Evolutionary conservation across 2,797 vertebrate genomes (phyloP).

Genomic region (Pipistrellus pipistrellus): DNA sequence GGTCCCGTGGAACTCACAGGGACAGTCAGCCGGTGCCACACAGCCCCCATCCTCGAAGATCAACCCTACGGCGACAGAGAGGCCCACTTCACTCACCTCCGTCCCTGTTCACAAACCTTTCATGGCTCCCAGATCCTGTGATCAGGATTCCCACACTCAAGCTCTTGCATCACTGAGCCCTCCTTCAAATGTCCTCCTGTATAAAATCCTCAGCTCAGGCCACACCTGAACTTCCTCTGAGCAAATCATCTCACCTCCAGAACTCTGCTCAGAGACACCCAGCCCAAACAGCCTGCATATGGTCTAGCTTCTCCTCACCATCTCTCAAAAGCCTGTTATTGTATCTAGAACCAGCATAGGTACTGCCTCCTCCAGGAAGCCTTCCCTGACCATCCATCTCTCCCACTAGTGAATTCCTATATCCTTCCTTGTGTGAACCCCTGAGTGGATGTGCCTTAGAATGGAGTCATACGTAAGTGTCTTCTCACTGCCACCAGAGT

Average conservation of each 20-base stretch:
- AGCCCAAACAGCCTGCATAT: not conserved
- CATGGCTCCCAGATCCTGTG: not conserved
- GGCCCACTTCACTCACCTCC: not conserved
- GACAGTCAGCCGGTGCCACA: slow-evolving; percentile 93
- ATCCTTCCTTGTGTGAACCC: not conserved
- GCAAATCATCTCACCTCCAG: not conserved
- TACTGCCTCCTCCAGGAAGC: not conserved
- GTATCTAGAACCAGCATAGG: not conserved
- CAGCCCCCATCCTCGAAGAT: slow-evolving; percentile 94
- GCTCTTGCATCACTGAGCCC: not conserved
- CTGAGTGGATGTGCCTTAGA: not conserved
- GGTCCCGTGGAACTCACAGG: slow-evolving; percentile 95
- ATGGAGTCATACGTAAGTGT: too few species aligned
- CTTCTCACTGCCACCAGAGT: not conserved
- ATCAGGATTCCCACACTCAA: not conserved
- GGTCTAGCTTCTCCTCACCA: not conserved
- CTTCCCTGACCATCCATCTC: not conserved
- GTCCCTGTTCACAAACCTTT: not conserved
- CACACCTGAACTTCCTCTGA: not conserved
- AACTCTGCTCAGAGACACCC: not conserved
- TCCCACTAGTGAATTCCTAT: not conserved
- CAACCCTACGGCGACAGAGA: slow-evolving; percentile 89
- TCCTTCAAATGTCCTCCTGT: not conserved
- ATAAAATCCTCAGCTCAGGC: not conserved
- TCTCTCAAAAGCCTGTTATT: not conserved